phyloP scores from a whole-genome alignment of 2,888 invertebrate species.

The Poecilobothrus nobilitatus region DNA sequence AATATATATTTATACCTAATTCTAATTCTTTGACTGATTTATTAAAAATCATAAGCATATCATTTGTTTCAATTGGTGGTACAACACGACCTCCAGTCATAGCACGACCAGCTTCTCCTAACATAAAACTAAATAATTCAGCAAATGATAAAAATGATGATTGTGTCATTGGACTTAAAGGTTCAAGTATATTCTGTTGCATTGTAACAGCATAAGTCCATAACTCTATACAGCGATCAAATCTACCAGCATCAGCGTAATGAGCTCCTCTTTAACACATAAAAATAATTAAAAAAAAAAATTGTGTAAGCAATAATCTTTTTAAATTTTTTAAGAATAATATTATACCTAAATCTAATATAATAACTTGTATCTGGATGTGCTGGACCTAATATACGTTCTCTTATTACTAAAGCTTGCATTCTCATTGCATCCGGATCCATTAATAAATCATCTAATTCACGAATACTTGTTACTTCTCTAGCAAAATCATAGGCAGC shows the following conservation, averaged over 20 bases:
- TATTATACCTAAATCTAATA: slow-evolving; percentile 63
- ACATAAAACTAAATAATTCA: slow-evolving; percentile 90
- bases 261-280: slow-evolving; percentile 62
- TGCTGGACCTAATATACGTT: slow-evolving; percentile 82
- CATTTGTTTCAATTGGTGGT: slow-evolving; percentile 71
- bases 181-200: slow-evolving; percentile 88
- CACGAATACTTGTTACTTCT: slow-evolving; percentile 71
- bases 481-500: slow-evolving; percentile 82
- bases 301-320: slow-evolving; percentile 23
- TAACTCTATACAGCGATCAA: slow-evolving; percentile 81
- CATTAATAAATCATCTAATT: slow-evolving; percentile 75
- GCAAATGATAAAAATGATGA: slow-evolving; percentile 90
- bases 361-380: slow-evolving; percentile 97
- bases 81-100: slow-evolving; percentile 61
- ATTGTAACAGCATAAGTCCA: slow-evolving; percentile 97
- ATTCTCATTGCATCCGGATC: slow-evolving; percentile 96
- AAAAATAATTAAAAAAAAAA: slow-evolving; percentile 24
- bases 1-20: background rate
- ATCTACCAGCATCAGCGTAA: slow-evolving; percentile 91
- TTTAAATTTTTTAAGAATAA: background rate
- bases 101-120: slow-evolving; percentile 72
- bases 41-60: slow-evolving; percentile 72
- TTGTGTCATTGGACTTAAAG: slow-evolving; percentile 90
- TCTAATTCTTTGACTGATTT: slow-evolving; percentile 41
- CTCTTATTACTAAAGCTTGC: slow-evolving; percentile 86